Conservation (phyloP, 2,113 vertebrate genomes). For the Lota lota region DNA sequence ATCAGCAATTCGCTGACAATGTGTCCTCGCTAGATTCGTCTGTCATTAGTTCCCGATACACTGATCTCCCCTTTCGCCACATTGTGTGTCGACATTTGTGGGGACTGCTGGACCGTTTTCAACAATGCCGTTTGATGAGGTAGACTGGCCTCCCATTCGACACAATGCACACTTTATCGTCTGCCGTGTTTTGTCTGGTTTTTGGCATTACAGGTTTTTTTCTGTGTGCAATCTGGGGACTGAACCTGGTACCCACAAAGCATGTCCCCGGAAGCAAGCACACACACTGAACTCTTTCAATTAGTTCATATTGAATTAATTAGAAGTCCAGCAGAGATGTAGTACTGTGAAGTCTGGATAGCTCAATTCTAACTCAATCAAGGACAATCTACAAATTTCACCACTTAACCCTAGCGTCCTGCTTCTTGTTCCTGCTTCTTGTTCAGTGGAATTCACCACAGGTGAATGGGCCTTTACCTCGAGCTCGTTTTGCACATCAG, state of each 20-base stretch:
- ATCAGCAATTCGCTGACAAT: slow-evolving; percentile 53
- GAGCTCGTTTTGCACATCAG: slow-evolving; percentile 59
- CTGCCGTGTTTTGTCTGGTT: no score
- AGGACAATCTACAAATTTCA: slow-evolving; percentile 60
- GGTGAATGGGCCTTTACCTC: slow-evolving; percentile 65
- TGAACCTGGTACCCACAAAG: no score
- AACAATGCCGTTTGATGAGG: no score
- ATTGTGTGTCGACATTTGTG: no score
- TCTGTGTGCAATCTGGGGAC: no score
- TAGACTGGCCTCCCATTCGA: no score
- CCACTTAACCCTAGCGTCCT: slow-evolving; percentile 59
- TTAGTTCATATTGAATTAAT: no score
- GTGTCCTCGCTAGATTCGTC: slow-evolving; percentile 22
- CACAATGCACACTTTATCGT: no score
- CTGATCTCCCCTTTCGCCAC: not conserved
- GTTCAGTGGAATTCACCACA: slow-evolving; percentile 63
- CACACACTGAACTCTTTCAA: no score
- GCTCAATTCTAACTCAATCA: slow-evolving; percentile 62
- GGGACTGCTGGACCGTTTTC: no score
- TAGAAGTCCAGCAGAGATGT: slow-evolving; percentile 10
- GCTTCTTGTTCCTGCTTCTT: slow-evolving; percentile 28
- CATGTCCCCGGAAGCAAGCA: no score
- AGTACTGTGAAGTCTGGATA: slow-evolving; percentile 5
- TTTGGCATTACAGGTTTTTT: no score
- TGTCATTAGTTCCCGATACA: slow-evolving; percentile 14